Conservation (phyloP, 2,797 vertebrate genomes). For the Balearica regulorum region DNA sequence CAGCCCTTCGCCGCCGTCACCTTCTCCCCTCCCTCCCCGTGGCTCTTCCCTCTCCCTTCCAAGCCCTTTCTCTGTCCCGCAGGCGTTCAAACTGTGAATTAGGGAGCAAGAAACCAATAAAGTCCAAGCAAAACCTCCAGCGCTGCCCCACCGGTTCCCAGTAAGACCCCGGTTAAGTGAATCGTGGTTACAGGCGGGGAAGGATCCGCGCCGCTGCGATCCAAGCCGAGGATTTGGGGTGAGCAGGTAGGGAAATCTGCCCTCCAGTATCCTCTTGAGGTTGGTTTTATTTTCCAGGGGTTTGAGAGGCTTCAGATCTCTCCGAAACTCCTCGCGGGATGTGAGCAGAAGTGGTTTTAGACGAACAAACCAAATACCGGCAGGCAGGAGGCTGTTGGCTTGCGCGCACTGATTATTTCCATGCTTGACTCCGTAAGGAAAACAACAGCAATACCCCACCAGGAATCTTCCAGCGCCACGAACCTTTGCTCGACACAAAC, state of each 20-base stretch:
- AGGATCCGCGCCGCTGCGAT: neutral
- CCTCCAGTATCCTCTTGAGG: neutral
- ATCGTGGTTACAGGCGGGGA: conserved; percentile 49
- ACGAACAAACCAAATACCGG: neutral
- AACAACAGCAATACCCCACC: neutral
- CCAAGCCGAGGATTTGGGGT: conserved; percentile 33
- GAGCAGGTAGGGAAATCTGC: neutral
- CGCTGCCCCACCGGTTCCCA: conserved; percentile 1
- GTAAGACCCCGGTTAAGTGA: conserved; percentile 15
- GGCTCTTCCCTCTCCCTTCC: conserved; percentile 63
- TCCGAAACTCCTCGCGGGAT: accelerated
- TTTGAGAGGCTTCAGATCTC: neutral
- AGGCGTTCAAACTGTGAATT: conserved; percentile 68
- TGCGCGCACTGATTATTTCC: neutral
- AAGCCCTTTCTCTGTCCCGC: conserved; percentile 51
- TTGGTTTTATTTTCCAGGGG: neutral
- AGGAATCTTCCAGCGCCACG: neutral
- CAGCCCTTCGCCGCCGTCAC: neutral
- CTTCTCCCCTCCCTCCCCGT: neutral
- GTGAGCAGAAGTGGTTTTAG: neutral
- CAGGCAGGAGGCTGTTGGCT: neutral
- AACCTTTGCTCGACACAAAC: neutral
- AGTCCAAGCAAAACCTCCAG: conserved; percentile 46
- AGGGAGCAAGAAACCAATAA: conserved; percentile 60
- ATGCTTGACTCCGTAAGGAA: neutral